These are phyloP conservation scores for Bothrops jararaca DNA, from an alignment of 2,113 vertebrate genomes.

Conservation along the genomic window DNA sequence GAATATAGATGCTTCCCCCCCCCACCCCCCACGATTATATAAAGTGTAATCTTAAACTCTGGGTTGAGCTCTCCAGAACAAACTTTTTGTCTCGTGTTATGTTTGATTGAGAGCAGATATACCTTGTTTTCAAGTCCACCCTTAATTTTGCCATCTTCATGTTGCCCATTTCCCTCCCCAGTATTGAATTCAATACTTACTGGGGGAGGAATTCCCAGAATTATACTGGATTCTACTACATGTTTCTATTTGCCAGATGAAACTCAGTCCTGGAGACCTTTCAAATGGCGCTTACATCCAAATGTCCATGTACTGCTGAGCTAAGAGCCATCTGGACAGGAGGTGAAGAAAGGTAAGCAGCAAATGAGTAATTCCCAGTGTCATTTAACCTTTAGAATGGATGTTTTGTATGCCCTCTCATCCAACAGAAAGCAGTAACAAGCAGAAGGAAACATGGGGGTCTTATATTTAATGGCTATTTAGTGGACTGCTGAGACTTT, in stretches of 20 bases:
- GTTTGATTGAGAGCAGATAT: not conserved
- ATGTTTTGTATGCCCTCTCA: constrained; percentile 36
- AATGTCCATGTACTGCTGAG: constrained; percentile 40
- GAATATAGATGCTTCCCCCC: not conserved
- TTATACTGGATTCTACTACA: constrained; percentile 2
- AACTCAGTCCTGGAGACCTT: constrained; percentile 49
- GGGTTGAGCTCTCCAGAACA: not conserved
- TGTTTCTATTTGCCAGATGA: not conserved
- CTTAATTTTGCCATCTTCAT: not conserved
- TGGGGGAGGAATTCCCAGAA: not conserved
- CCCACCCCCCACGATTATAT: too few relatives aligned
- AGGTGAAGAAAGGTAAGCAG: constrained; percentile 39
- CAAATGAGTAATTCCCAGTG: constrained; percentile 44
- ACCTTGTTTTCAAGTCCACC: not conserved
- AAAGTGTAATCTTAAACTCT: not conserved
- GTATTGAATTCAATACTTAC: not conserved
- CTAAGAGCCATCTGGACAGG: constrained; percentile 46
- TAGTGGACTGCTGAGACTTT: constrained; percentile 56
- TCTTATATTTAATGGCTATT: constrained; percentile 48
- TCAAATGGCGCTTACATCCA: constrained; percentile 42
- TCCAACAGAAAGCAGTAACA: constrained; percentile 44
- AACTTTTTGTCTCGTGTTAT: not conserved
- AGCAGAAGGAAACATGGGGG: constrained; percentile 60
- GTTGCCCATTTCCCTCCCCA: not conserved
- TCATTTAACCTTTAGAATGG: constrained; percentile 61